These are phyloP conservation scores for Campylomormyrus tamandua DNA, from an alignment of 2,113 vertebrate genomes.

Conservation along the genomic window DNA sequence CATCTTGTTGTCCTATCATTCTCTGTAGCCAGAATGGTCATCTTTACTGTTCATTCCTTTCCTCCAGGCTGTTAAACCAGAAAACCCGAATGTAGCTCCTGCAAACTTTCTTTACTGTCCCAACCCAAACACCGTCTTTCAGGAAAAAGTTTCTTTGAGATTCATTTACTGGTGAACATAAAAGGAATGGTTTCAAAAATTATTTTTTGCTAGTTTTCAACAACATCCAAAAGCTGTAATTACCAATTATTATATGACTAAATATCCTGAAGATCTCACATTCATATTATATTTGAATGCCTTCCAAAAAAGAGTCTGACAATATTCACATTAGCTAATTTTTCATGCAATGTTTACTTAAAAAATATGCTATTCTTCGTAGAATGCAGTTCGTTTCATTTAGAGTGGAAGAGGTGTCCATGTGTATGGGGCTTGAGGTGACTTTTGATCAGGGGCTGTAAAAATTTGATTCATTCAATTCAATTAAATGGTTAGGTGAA, in stretches of 20 bases:
- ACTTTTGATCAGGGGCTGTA: background rate
- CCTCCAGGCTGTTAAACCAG: background rate
- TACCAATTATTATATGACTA: background rate
- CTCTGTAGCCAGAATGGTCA: background rate
- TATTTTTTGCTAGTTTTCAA: background rate
- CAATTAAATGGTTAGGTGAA: background rate
- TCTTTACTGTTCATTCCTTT: background rate
- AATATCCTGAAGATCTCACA: background rate
- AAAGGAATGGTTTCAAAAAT: background rate
- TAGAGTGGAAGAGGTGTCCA: background rate
- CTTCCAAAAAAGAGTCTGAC: background rate
- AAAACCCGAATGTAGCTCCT: background rate
- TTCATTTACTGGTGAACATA: background rate
- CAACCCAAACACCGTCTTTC: background rate
- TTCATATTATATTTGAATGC: background rate
- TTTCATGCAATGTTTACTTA: background rate
- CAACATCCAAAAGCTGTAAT: background rate
- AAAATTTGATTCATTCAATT: background rate
- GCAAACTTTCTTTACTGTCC: background rate
- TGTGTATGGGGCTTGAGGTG: background rate
- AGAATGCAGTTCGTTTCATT: background rate
- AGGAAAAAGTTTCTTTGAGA: background rate
- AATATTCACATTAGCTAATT: background rate
- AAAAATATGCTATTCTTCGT: background rate
- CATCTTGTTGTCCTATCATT: background rate